Evolutionary conservation across 2,888 invertebrate species (phyloP), one percentile per base, ranked within the genome.

Genomic region (Prenolepis imparis): DNA sequence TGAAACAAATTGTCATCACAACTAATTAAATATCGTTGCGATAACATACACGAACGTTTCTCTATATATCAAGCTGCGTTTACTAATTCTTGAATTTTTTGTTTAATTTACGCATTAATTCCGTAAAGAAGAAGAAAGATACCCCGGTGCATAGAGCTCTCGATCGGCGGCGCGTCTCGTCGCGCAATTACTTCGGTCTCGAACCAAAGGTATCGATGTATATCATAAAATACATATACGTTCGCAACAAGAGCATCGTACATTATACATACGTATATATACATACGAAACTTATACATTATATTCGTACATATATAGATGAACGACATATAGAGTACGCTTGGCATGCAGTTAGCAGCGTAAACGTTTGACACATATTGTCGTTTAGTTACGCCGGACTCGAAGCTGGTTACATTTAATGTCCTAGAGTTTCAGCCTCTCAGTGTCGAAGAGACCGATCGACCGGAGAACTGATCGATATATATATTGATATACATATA

Each of bases 261-360:
- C 86, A 85, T 86, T 88, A 86, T 84, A 87, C 84, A 86, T 87
- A 84, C 67, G 59, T 82, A 84, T 89, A 86, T 82, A 74, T 77
- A 82, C 77, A 82, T 78, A 48, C 44, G 57, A 73, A 59, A 83
- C 78, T 24, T 78, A 83, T 84, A 83, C 73, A 83, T 84, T 64
- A 86, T 73, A 87, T 83, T 77, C 84, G 89, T 84, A 89, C 77
- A 89, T 87, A 89, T 87, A 90, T 84, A 88, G 57, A 82, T 82
- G 86, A 82, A 87, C 83, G 72, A 90, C 86, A 84, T 83, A 90
- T 83, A 90, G 90, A 89, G 85, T 86, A 44, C 90, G 94, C 94
- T 94, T 94, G 92, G 94, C 94, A 94, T 94, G 94, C 91, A 92
- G 89, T 93, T 94, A 94, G 94, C 91, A 91, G 89, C 91, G 91